Evolutionary conservation across 2,113 vertebrate species (phyloP), one percentile per base, ranked within the genome.

Genomic region (Reinhardtius hippoglossoides): DNA sequence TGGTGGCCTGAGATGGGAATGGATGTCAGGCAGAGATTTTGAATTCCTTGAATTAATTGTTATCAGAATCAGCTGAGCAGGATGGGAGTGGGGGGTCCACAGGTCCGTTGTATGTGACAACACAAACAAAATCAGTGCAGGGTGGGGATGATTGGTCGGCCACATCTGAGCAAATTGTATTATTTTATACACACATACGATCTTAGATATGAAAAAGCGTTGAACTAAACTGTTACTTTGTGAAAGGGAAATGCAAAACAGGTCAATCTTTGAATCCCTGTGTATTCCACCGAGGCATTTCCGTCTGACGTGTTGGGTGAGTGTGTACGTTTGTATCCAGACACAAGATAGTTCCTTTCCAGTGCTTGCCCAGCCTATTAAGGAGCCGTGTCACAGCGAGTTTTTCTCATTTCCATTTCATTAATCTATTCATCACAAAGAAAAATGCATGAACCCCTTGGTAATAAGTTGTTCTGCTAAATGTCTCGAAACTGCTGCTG

Each of bases 41-140:
- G 80, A 91, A 91, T 86, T 85, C 67, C 67, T 40, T 78, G 85
- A 91, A 93, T 88, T 92, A 91, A 91, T 89, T 92, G 82, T 89
- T 88, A 87, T 91, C 85, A 37, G 35, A n/a, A n/a, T 12, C 40
- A 37, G 35, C 35, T 37, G 35, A 37, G 35, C 35, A 37, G 35
- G 35, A 37, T 37, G 35, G 35, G 35, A 76, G 78, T 58, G n/a
- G n/a, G n/a, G n/a, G n/a, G n/a, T n/a, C 80, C 62, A 27, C 66
- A 78, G 79, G 82, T 76, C 55, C 60, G 55, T 61, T 78, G 71
- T 67, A 68, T 81, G 71, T 70, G 76, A 79, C 79, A 88, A 67
- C 74, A 78, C 75, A 75, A 74, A 75, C 71, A 67, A 48, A 88
- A 78, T 65, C 66, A 73, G 75, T 48, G 60, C 31, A 31, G 18